phyloP scores from a whole-genome alignment of 2,888 invertebrate genomes.

The Aphidius colemani region DNA sequence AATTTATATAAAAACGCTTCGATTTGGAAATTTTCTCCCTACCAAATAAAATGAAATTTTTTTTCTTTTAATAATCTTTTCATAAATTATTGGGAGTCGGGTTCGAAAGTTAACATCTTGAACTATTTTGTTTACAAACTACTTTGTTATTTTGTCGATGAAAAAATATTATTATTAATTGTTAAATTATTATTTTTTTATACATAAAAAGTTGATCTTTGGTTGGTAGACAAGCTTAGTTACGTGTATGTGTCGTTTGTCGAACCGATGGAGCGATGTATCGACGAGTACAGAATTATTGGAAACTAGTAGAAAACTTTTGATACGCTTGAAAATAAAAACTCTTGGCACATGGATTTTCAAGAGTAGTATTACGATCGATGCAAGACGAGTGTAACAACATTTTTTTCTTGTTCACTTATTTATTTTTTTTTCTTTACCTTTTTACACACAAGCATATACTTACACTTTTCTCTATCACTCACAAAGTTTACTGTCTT shows the following conservation, averaged over 20 bases:
- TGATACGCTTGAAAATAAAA: conserved; percentile 11
- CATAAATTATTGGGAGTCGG: too few species aligned
- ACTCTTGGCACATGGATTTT: conserved; percentile 9
- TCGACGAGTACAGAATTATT: conserved; percentile 5
- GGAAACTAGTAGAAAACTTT: conserved; percentile 18
- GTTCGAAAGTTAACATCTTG: too few species aligned
- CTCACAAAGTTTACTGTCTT: conserved; percentile 3
- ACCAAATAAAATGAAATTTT: too few species aligned
- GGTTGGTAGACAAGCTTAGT: too few species aligned
- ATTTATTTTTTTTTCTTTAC: conserved; percentile 16
- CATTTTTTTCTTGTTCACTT: conserved; percentile 2
- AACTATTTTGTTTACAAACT: too few species aligned
- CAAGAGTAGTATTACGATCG: conserved; percentile 14
- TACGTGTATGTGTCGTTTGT: not conserved
- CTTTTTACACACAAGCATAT: not conserved
- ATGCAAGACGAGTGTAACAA: conserved; percentile 13
- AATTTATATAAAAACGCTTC: too few species aligned
- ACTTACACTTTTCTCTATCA: conserved; percentile 8
- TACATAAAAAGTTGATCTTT: too few species aligned
- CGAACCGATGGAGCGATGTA: not conserved
- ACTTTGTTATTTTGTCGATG: too few species aligned
- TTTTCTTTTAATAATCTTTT: too few species aligned
- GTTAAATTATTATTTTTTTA: too few species aligned
- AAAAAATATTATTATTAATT: too few species aligned
- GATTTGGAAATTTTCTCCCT: too few species aligned